Conservation (phyloP, 2,888 invertebrate species). For the Hypercompe scribonia region DNA sequence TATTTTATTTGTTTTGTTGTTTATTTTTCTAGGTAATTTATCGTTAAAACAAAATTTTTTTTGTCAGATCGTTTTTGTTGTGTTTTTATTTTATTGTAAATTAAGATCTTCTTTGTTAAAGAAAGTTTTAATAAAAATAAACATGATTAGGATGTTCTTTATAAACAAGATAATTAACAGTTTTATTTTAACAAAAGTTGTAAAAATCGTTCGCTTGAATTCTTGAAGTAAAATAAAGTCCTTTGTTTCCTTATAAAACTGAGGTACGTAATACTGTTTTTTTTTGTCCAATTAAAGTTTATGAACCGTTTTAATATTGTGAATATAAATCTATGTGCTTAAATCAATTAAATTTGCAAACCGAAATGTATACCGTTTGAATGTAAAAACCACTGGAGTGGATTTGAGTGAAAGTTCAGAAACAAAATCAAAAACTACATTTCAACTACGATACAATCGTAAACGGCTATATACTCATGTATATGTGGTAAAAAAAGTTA, state of each 20-base stretch:
- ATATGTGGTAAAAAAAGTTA: neutral
- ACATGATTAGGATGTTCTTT: neutral
- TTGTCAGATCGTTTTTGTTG: no score
- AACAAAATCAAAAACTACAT: no score
- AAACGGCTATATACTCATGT: neutral
- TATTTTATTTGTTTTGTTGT: neutral
- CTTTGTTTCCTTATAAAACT: neutral
- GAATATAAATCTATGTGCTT: neutral
- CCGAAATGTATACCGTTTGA: neutral
- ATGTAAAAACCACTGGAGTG: neutral
- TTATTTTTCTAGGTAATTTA: neutral
- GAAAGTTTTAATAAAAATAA: neutral
- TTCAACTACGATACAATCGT: neutral
- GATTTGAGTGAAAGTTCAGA: neutral
- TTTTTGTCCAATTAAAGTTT: no score
- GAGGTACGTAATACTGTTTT: no score
- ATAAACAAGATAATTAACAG: no score
- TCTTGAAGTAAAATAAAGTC: neutral
- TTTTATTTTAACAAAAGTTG: neutral
- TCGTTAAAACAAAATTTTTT: neutral
- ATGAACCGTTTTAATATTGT: no score
- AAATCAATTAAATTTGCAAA: neutral
- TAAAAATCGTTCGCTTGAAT: neutral
- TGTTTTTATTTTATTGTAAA: no score
- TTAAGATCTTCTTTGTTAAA: neutral